Conservation (phyloP, 2,113 vertebrate genomes). For the Phoxinus phoxinus region DNA sequence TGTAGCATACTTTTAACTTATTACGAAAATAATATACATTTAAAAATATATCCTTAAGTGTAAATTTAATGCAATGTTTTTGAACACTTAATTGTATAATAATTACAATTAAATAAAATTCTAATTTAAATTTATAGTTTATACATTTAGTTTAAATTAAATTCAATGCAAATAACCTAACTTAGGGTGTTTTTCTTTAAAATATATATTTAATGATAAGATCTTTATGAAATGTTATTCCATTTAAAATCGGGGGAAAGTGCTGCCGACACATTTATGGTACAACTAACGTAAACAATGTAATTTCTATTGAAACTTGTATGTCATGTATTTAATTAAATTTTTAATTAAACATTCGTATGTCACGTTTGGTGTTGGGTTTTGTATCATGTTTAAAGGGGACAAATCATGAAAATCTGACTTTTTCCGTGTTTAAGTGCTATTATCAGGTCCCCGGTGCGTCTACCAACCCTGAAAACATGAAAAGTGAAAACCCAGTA, state of each 20-base stretch:
- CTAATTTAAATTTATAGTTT: too few species aligned
- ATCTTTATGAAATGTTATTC: too few species aligned
- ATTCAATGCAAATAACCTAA: neutral
- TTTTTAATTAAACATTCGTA: neutral
- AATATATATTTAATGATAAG: too few species aligned
- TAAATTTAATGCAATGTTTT: neutral
- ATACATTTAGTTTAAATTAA: neutral
- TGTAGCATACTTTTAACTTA: neutral
- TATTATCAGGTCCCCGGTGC: too few species aligned
- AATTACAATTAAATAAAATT: neutral
- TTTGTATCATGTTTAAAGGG: too few species aligned
- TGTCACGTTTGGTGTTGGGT: too few species aligned
- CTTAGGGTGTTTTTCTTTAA: neutral
- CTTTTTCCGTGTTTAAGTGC: too few species aligned
- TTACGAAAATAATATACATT: neutral
- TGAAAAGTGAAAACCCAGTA: too few species aligned
- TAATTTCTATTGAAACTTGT: neutral
- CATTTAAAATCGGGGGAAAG: too few species aligned
- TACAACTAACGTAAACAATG: neutral
- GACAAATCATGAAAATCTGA: too few species aligned
- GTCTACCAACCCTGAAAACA: too few species aligned
- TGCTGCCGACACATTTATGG: neutral
- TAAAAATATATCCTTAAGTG: neutral
- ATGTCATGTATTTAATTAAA: neutral
- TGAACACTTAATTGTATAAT: neutral